Conservation (phyloP, 2,113 vertebrate genomes). For the Manacus vitellinus region DNA sequence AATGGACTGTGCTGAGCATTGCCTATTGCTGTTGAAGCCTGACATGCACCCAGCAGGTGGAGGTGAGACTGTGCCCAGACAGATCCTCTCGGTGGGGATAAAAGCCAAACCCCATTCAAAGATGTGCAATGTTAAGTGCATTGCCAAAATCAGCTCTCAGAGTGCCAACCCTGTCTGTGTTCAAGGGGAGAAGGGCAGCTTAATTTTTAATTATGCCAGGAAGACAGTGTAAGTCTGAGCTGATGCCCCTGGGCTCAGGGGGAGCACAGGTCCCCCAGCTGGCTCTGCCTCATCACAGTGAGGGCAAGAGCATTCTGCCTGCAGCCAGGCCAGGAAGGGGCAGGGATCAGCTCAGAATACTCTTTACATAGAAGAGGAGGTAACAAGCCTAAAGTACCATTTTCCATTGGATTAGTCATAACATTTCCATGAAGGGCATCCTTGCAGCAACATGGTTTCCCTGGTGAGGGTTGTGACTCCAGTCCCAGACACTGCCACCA, state of each 20-base stretch:
- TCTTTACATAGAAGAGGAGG: neutral
- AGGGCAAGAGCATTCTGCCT: neutral
- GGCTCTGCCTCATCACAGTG: neutral
- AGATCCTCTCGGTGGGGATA: neutral
- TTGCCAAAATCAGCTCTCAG: neutral
- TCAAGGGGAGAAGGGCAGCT: neutral
- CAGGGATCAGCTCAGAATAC: neutral
- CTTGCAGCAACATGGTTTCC: neutral
- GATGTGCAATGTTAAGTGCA: fast-evolving
- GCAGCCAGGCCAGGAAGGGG: neutral
- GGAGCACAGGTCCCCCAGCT: neutral
- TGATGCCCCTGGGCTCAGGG: neutral
- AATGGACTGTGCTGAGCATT: neutral
- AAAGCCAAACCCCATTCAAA: neutral
- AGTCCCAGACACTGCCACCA: neutral
- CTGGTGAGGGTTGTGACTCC: neutral
- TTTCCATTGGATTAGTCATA: neutral
- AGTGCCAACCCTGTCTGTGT: neutral
- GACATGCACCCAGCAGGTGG: fast-evolving
- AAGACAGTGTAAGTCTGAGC: neutral
- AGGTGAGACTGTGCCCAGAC: neutral
- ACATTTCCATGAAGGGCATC: neutral
- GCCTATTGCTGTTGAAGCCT: fast-evolving
- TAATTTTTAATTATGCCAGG: neutral
- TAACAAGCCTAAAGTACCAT: neutral